A percentile compares a stretch with the other conserved stretches of the same genome.
Evolutionary conservation across 2,797 vertebrate species (phyloP).

Genomic region (Aulostomus chinensis): DNA sequence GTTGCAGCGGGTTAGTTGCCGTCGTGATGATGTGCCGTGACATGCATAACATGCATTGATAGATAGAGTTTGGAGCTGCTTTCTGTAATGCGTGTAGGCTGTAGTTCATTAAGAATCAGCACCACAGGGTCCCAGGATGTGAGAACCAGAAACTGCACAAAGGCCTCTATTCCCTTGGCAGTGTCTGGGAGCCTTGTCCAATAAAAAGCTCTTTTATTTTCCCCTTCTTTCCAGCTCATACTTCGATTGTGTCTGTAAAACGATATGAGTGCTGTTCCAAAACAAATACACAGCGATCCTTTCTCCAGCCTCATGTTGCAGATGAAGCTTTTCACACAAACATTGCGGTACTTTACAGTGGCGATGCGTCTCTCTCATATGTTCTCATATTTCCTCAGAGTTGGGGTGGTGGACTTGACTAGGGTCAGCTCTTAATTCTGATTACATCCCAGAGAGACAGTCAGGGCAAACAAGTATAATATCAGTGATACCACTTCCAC

Average conservation of each 20-base stretch:
- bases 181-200: constrained; percentile 41
- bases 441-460: constrained; percentile 30
- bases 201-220: constrained; percentile 51
- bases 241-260: constrained; percentile 66
- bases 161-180: constrained; percentile 35
- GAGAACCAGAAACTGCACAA: constrained; percentile 31
- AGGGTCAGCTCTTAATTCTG: constrained; percentile 39
- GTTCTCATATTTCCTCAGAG: constrained; percentile 35
- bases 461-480: constrained; percentile 28
- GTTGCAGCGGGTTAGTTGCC: constrained; percentile 12
- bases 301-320: constrained; percentile 62
- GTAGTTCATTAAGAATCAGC: constrained; percentile 15
- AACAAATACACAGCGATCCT: constrained; percentile 60
- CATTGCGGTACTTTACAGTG: constrained; percentile 20
- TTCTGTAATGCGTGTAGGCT: background rate
- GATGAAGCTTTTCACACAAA: constrained; percentile 69
- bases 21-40: background rate
- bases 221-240: constrained; percentile 42
- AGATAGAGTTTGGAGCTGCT: constrained; percentile 7
- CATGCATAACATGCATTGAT: background rate
- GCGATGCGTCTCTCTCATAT: constrained; percentile 14
- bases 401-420: background rate
- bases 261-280: constrained; percentile 60
- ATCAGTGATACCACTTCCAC: constrained; percentile 29
- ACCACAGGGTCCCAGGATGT: constrained; percentile 12